These are phyloP conservation scores for Sphaeridia pumilis DNA, from an alignment of 2,888 invertebrate genomes.

Conservation along the genomic window DNA sequence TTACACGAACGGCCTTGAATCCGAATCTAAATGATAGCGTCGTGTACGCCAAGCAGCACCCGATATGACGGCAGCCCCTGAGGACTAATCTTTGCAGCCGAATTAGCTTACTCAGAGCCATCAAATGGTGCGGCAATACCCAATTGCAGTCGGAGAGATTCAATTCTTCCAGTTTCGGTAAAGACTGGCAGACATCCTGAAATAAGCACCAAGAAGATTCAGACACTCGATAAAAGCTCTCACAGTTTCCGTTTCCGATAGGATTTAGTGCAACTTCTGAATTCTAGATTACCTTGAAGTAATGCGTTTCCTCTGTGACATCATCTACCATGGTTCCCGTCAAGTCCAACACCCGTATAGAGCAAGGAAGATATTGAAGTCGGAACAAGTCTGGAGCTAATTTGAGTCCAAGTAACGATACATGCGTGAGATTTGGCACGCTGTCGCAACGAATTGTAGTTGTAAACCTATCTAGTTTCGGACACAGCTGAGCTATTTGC, in stretches of 20 bases:
- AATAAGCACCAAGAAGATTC: no score
- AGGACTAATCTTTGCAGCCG: conserved; percentile 19
- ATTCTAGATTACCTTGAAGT: conserved; percentile 21
- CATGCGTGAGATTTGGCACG: conserved; percentile 17
- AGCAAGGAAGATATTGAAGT: conserved; percentile 23
- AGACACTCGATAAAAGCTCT: no score
- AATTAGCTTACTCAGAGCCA: conserved; percentile 32
- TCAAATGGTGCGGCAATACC: conserved; percentile 28
- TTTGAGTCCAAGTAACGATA: conserved; percentile 27
- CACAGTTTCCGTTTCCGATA: not conserved
- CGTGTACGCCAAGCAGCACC: conserved; percentile 33
- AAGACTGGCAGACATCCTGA: conserved; percentile 20
- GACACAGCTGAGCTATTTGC: conserved; percentile 8
- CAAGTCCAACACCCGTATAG: conserved; percentile 26
- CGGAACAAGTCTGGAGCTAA: conserved; percentile 20
- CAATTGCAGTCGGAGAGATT: conserved; percentile 31
- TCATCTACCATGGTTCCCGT: conserved; percentile 21
- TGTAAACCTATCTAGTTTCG: not conserved
- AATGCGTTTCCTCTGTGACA: conserved; percentile 23
- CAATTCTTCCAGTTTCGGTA: conserved; percentile 26
- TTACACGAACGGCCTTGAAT: conserved; percentile 29
- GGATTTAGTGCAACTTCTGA: not conserved
- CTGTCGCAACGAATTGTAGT: not conserved
- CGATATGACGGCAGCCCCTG: conserved; percentile 31
- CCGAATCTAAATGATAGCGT: conserved; percentile 32